Conservation (phyloP, 2,797 vertebrate genomes). For the Gouania willdenowi region DNA sequence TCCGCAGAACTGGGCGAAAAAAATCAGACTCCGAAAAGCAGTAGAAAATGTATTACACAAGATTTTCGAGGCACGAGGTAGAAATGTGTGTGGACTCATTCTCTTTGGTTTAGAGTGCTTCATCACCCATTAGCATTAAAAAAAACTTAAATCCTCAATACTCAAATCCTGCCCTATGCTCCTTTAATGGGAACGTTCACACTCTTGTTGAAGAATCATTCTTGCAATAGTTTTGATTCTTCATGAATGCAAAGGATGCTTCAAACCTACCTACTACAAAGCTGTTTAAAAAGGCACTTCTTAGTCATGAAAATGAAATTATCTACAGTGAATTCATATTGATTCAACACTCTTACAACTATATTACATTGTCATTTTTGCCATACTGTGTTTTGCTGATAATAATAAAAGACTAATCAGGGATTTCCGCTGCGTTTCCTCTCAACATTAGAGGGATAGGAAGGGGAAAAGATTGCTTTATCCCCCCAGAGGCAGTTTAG, state of each 20-base stretch:
- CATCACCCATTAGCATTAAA: too few species aligned
- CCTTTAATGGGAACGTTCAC: too few species aligned
- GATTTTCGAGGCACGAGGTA: too few species aligned
- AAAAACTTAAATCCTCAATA: too few species aligned
- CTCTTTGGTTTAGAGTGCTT: too few species aligned
- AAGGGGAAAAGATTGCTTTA: slow-evolving; percentile 52
- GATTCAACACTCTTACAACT: slow-evolving; percentile 26
- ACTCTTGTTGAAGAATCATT: too few species aligned
- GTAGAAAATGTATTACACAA: too few species aligned
- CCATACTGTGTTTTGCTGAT: slow-evolving; percentile 49
- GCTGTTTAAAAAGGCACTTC: background rate
- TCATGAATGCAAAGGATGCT: background rate
- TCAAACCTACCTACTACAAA: background rate
- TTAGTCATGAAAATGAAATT: slow-evolving; percentile 17
- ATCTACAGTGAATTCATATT: slow-evolving; percentile 11
- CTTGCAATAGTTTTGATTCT: too few species aligned
- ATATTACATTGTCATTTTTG: slow-evolving; percentile 32
- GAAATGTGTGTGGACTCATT: too few species aligned
- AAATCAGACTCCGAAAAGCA: too few species aligned
- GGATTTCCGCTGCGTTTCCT: slow-evolving; percentile 44
- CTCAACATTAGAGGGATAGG: slow-evolving; percentile 52
- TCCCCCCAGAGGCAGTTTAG: slow-evolving; percentile 78
- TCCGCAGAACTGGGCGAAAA: too few species aligned
- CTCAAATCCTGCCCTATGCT: too few species aligned
- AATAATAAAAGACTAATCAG: slow-evolving; percentile 68